These are phyloP conservation scores for Adelosebastes latens DNA, from an alignment of 2,797 vertebrate species.

Conservation along the genomic window DNA sequence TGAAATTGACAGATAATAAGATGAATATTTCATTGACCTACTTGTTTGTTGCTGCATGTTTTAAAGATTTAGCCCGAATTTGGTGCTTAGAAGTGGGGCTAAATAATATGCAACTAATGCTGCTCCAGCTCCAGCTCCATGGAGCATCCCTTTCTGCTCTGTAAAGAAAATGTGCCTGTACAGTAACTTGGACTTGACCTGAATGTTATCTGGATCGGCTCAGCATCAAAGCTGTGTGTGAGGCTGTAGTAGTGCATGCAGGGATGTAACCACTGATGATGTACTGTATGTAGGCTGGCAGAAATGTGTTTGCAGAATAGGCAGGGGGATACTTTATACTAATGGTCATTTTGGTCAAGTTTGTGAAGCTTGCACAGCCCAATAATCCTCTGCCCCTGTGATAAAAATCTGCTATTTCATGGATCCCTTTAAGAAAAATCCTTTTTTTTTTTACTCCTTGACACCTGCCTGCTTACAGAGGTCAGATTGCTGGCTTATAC, in stretches of 20 bases:
- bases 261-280: constrained; percentile 41
- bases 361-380: constrained; percentile 5
- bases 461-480: constrained; percentile 31
- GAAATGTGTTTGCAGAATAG: not conserved
- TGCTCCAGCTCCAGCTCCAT: constrained; percentile 12
- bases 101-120: constrained; percentile 22
- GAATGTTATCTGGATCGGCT: constrained; percentile 73
- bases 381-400: not conserved
- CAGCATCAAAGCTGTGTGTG: constrained; percentile 62
- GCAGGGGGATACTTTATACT: not conserved
- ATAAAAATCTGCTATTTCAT: not conserved
- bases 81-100: constrained; percentile 7
- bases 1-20: constrained; percentile 67
- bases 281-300: constrained; percentile 10
- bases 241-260: constrained; percentile 33
- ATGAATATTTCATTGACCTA: constrained; percentile 51
- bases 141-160: constrained; percentile 51
- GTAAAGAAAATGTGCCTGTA: constrained; percentile 51
- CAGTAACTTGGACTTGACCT: constrained; percentile 76
- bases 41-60: constrained; percentile 49
- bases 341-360: constrained; percentile 29
- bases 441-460: not conserved
- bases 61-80: not conserved
- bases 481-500: constrained; percentile 21
- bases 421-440: not conserved